phyloP scores from a whole-genome alignment of 64 coral and sea anemone species.

The Astreopora myriophthalma region DNA sequence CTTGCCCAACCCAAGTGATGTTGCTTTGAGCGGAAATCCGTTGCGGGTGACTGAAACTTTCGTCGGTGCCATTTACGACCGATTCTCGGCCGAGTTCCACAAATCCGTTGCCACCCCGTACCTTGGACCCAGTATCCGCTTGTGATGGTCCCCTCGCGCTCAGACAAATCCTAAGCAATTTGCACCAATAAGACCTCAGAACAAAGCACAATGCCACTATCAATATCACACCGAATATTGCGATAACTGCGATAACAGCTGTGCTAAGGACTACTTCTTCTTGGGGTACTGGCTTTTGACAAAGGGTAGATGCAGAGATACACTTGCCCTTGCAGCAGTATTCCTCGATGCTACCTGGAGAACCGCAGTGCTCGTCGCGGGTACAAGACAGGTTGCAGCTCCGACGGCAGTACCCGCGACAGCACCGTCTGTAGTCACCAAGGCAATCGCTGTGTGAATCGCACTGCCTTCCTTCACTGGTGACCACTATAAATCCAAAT shows the following conservation, averaged over 20 bases:
- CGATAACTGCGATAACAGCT: conserved; percentile 46
- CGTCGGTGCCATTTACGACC: not conserved
- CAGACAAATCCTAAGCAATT: conserved; percentile 14
- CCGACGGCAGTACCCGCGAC: conserved; percentile 46
- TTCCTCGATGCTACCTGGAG: conserved; percentile 22
- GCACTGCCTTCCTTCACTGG: not conserved
- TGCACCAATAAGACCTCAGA: conserved; percentile 15
- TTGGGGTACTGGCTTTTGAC: not conserved
- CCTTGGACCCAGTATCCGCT: not conserved
- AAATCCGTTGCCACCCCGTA: not conserved
- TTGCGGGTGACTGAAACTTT: not conserved
- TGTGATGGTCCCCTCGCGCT: not conserved
- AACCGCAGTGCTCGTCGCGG: conserved; percentile 39
- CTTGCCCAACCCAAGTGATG: conserved; percentile 20
- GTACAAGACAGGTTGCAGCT: conserved; percentile 48
- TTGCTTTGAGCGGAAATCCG: not conserved
- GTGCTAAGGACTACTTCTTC: not conserved
- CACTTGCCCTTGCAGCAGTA: conserved; percentile 63
- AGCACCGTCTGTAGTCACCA: conserved; percentile 26
- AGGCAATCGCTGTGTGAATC: conserved; percentile 26
- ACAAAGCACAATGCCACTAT: not conserved
- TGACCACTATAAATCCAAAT: not conserved
- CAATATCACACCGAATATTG: conserved; percentile 41
- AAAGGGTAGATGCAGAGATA: not conserved
- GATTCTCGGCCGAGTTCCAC: not conserved